Percentiles rank a stretch among this genome's conserved stretches.
Conservation (phyloP, 2,113 vertebrate species). For the Mesocricetus auratus region DNA sequence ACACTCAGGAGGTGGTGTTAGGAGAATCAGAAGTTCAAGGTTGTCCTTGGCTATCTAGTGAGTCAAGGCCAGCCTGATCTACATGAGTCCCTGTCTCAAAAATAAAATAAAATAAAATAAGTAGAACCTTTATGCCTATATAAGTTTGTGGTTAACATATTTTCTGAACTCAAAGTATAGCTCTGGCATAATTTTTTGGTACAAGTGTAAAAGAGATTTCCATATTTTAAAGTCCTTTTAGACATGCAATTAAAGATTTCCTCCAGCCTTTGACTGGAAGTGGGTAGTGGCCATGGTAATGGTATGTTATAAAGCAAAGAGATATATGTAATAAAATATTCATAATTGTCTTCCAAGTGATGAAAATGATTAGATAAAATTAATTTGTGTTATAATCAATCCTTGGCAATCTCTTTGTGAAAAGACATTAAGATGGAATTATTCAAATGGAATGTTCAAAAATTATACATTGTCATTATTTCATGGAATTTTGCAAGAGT, state of each 20-base stretch:
- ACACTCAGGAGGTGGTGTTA: background rate
- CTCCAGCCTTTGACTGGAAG: background rate
- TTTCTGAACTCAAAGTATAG: background rate
- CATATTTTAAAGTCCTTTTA: slow-evolving; percentile 47
- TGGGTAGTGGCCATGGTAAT: background rate
- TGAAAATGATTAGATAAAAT: slow-evolving; percentile 5
- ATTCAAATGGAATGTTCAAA: slow-evolving; percentile 24
- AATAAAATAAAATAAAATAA: background rate
- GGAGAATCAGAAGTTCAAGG: background rate
- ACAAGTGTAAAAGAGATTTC: slow-evolving; percentile 22
- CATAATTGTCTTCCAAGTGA: background rate
- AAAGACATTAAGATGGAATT: background rate
- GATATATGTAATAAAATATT: background rate
- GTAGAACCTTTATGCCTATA: background rate
- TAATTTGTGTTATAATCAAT: background rate
- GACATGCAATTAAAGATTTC: background rate
- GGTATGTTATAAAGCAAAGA: slow-evolving; percentile 20
- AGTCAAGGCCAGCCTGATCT: background rate
- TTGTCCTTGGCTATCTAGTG: background rate
- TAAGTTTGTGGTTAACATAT: background rate
- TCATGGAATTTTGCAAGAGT: background rate
- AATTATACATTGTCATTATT: background rate
- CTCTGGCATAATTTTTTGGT: background rate
- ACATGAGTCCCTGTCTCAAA: background rate
- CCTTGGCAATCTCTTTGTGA: slow-evolving; percentile 27